phyloP scores from a whole-genome alignment of 2,888 invertebrate genomes.

The Noctua comes region DNA sequence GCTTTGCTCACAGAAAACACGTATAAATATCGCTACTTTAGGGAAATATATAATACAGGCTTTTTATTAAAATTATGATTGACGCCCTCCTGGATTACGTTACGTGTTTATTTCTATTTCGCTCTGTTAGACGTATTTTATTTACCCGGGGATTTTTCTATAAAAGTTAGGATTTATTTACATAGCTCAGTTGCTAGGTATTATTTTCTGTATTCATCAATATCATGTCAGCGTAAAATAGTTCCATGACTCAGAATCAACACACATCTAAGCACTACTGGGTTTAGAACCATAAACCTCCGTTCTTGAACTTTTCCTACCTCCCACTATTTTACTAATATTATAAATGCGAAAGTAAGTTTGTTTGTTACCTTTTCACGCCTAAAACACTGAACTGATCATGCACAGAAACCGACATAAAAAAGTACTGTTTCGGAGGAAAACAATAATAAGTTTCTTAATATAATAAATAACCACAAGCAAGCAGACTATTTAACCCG shows the following conservation, averaged over 20 bases:
- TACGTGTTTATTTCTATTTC: constrained; percentile 50
- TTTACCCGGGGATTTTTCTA: constrained; percentile 6
- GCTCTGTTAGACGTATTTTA: constrained; percentile 19
- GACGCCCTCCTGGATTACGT: constrained; percentile 59
- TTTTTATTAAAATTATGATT: constrained; percentile 67
- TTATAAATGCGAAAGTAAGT: too few relatives aligned
- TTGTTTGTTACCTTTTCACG: too few relatives aligned
- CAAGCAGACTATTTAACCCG: too few relatives aligned
- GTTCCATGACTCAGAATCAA: background rate
- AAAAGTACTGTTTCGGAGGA: too few relatives aligned
- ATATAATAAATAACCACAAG: too few relatives aligned
- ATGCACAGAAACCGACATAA: too few relatives aligned
- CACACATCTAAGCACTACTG: background rate
- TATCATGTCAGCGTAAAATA: background rate
- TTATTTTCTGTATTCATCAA: too few relatives aligned
- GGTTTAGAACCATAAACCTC: background rate
- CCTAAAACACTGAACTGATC: too few relatives aligned
- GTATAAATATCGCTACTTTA: constrained; percentile 71
- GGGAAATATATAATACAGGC: constrained; percentile 61
- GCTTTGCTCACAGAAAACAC: constrained; percentile 66
- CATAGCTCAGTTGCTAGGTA: background rate
- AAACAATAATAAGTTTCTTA: too few relatives aligned
- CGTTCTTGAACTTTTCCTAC: background rate
- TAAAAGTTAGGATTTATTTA: background rate
- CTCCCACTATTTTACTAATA: too few relatives aligned